Conservation (phyloP, 2,888 invertebrate genomes). For the Carcina quercana region DNA sequence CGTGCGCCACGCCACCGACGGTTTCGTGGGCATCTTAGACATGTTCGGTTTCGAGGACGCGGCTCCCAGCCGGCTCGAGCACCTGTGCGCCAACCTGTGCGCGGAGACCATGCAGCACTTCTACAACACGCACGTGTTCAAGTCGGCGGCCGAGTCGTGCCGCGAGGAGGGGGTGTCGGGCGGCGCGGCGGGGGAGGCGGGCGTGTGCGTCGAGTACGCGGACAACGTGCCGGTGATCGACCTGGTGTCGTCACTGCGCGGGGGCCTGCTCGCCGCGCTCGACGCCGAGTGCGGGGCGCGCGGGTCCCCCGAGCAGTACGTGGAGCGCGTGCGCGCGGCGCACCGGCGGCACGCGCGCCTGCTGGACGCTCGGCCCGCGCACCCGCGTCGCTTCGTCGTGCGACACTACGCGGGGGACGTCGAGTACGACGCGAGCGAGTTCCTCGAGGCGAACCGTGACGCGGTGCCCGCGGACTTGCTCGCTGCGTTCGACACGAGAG, state of each 20-base stretch:
- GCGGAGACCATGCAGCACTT: constrained; percentile 99
- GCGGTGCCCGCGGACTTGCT: constrained; percentile 94
- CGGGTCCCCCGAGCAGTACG: constrained; percentile 77
- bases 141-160: constrained; percentile 94
- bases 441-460: constrained; percentile 94
- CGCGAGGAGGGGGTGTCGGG: constrained; percentile 93
- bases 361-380: constrained; percentile 85
- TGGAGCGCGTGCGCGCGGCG: constrained; percentile 44
- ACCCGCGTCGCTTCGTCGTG: constrained; percentile 89
- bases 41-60: constrained; percentile 98
- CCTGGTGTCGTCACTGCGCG: constrained; percentile 93
- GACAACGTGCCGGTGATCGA: constrained; percentile 98
- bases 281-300: constrained; percentile 93
- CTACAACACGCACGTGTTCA: constrained; percentile 97
- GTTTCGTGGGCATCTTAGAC: constrained; percentile 95
- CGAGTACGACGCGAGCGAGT: constrained; percentile 91
- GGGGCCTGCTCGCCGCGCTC: constrained; percentile 92
- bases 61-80: constrained; percentile 92
- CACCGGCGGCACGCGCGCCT: constrained; percentile 83
- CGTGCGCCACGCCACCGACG: constrained; percentile 93
- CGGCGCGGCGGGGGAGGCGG: constrained; percentile 93
- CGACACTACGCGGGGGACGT: constrained; percentile 88
- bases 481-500: constrained; percentile 92
- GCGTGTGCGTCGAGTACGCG: constrained; percentile 89
- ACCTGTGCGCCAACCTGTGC: constrained; percentile 95